A percentile compares a stretch with the other conserved stretches of the same genome.
phyloP scores from a whole-genome alignment of 2,113 vertebrate genomes.

The Chunga burmeisteri region DNA sequence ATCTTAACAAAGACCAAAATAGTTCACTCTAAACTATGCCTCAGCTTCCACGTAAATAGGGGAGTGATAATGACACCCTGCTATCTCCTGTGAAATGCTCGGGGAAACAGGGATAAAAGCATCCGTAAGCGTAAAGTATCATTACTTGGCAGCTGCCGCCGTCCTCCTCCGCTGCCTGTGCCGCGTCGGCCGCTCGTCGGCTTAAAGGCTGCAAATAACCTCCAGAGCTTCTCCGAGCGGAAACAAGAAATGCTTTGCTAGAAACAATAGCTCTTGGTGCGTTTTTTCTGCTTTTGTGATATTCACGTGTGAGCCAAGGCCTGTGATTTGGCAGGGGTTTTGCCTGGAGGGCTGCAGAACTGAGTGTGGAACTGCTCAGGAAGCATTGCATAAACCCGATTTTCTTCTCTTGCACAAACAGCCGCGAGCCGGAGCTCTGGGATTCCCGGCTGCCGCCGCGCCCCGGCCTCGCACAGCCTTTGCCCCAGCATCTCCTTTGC shows the following conservation, averaged over 20 bases:
- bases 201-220: background rate
- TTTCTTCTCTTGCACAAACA: background rate
- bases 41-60: background rate
- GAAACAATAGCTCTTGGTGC: background rate
- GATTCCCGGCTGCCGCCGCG: background rate
- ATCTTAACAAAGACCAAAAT: background rate
- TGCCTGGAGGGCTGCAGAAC: background rate
- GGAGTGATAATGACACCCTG: background rate
- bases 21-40: background rate
- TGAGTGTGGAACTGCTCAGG: background rate
- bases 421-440: background rate
- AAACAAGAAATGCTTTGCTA: background rate
- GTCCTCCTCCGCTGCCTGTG: background rate
- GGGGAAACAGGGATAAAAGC: background rate
- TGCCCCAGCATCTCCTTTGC: constrained; percentile 70
- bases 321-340: background rate
- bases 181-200: background rate
- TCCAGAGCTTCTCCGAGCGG: background rate
- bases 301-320: background rate
- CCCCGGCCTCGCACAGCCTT: background rate
- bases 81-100: background rate
- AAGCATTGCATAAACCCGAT: background rate
- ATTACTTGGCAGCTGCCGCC: background rate
- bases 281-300: background rate
- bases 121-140: background rate